Evolutionary conservation across 2,113 vertebrate species (phyloP).

Genomic region (Leptobrachium ailaonicum): DNA sequence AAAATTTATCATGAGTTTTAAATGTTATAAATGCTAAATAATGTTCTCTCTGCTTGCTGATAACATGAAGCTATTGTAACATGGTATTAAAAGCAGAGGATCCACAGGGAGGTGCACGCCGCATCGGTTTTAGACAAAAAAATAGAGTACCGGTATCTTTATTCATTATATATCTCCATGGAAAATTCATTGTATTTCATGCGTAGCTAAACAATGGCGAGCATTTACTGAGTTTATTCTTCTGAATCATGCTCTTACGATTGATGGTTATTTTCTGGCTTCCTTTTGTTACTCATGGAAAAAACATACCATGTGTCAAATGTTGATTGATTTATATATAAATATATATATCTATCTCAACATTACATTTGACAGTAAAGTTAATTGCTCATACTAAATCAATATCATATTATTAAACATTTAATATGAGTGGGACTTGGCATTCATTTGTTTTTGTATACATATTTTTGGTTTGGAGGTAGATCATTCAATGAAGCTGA

Average conservation of each 20-base stretch:
- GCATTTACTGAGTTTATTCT: slow-evolving; percentile 8
- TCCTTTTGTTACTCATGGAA: slow-evolving; percentile 4
- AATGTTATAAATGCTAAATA: slow-evolving; percentile 3
- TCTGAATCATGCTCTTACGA: slow-evolving; percentile 4
- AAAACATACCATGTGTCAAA: not conserved
- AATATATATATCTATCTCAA: too few relatives aligned
- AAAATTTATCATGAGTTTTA: not conserved
- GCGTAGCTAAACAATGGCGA: slow-evolving; percentile 14
- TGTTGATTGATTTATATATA: too few relatives aligned
- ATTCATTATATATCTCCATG: slow-evolving; percentile 39
- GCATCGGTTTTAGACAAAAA: slow-evolving; percentile 19
- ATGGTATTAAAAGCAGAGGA: not conserved
- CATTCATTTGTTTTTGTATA: too few relatives aligned
- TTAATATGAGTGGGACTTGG: too few relatives aligned
- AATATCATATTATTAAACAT: too few relatives aligned
- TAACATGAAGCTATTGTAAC: slow-evolving; percentile 16
- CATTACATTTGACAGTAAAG: too few relatives aligned
- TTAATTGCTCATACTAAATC: too few relatives aligned
- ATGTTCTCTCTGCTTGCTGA: not conserved
- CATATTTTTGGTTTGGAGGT: too few relatives aligned
- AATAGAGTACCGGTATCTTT: slow-evolving; percentile 7
- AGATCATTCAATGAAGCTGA: too few relatives aligned
- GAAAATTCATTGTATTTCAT: slow-evolving; percentile 22
- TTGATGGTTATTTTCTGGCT: slow-evolving; percentile 7
- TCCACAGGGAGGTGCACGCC: not conserved